phyloP scores from a whole-genome alignment of 2,797 vertebrate species.

The Sebastes baramenuke region DNA sequence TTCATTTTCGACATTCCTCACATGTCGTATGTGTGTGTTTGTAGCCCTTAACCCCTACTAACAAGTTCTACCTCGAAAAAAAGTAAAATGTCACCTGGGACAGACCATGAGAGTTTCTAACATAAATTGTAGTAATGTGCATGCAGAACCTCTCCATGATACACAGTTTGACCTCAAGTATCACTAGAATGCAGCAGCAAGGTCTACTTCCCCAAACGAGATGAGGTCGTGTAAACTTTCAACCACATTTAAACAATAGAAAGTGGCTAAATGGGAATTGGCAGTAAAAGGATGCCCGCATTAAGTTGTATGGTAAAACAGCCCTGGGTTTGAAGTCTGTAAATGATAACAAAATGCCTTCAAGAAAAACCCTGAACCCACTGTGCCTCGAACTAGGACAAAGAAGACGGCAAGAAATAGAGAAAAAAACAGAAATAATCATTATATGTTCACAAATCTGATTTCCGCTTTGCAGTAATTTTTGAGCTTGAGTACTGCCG shows the following conservation, averaged over 20 bases:
- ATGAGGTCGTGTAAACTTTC: neutral
- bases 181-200: neutral
- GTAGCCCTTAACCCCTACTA: neutral
- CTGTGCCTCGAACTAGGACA: neutral
- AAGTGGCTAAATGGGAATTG: neutral
- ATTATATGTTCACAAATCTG: constrained; percentile 11
- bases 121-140: neutral
- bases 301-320: neutral
- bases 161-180: neutral
- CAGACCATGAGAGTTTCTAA: neutral
- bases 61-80: neutral
- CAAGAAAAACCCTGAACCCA: neutral
- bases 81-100: neutral
- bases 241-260: neutral
- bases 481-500: neutral
- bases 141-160: neutral
- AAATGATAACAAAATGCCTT: neutral
- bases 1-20: neutral
- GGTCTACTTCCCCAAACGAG: neutral
- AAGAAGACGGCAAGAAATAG: neutral
- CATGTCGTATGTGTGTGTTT: neutral
- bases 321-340: neutral
- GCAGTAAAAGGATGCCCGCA: neutral
- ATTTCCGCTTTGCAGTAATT: constrained; percentile 20
- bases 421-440: neutral